A percentile compares a stretch with the other conserved stretches of the same genome.
Evolutionary conservation across 2,888 invertebrate species (phyloP).

Genomic region (Blastobasis lacticolella): DNA sequence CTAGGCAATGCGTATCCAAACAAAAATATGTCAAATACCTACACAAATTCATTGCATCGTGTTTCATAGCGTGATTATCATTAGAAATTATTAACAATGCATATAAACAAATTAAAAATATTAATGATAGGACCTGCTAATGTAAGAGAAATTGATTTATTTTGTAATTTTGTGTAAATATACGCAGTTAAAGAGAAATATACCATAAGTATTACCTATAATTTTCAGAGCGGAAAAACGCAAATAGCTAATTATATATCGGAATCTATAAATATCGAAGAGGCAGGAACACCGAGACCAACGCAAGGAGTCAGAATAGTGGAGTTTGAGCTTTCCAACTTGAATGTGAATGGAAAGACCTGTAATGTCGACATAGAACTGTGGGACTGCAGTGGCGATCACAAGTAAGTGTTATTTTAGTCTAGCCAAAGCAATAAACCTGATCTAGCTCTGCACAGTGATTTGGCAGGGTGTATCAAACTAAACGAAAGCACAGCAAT

Average conservation of each 20-base stretch:
- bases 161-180: slow-evolving; percentile 1
- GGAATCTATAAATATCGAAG: slow-evolving; percentile 77
- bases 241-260: slow-evolving; percentile 81
- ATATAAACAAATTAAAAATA: slow-evolving; percentile 68
- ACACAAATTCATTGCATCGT: not conserved
- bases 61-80: too few relatives aligned
- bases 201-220: not conserved
- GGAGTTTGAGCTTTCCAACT: slow-evolving; percentile 80
- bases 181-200: not conserved
- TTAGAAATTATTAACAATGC: slow-evolving; percentile 28
- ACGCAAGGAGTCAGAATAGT: slow-evolving; percentile 84
- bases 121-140: slow-evolving; percentile 72
- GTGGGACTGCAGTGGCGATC: slow-evolving; percentile 87
- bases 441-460: too few relatives aligned
- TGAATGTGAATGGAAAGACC: slow-evolving; percentile 73
- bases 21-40: slow-evolving; percentile 15
- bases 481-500: too few relatives aligned
- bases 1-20: slow-evolving; percentile 15
- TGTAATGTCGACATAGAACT: slow-evolving; percentile 81
- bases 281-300: slow-evolving; percentile 75
- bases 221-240: slow-evolving; percentile 81
- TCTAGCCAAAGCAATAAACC: not conserved
- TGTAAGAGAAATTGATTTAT: slow-evolving; percentile 40
- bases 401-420: slow-evolving; percentile 63
- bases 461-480: too few relatives aligned